Conservation (phyloP, 2,113 vertebrate species). For the Anoplopoma fimbria region DNA sequence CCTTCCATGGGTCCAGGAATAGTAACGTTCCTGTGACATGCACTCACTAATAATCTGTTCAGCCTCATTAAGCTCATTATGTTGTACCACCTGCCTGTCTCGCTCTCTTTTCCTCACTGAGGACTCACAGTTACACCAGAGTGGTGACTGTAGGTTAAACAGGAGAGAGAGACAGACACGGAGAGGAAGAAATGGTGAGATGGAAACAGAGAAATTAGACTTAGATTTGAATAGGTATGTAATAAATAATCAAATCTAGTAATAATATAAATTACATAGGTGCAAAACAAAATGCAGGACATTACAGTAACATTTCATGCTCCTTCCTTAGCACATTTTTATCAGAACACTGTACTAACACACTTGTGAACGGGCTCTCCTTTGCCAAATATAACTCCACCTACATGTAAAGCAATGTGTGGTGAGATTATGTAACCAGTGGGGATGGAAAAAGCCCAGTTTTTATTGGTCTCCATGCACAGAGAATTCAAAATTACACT, state of each 20-base stretch:
- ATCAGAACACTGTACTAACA: conserved; percentile 8
- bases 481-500: not conserved
- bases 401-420: conserved; percentile 28
- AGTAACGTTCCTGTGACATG: conserved; percentile 70
- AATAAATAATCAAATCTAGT: not conserved
- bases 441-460: conserved; percentile 20
- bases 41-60: conserved; percentile 77
- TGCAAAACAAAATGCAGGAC: not conserved
- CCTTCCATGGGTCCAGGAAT: conserved; percentile 72
- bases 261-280: not conserved
- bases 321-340: not conserved
- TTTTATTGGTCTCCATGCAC: conserved; percentile 23
- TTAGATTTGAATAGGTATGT: not conserved
- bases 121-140: conserved; percentile 29
- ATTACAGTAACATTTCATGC: not conserved
- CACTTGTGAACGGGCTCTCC: conserved; percentile 52
- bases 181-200: not conserved
- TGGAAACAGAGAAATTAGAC: not conserved
- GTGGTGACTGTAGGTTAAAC: conserved; percentile 15
- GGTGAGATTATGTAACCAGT: conserved; percentile 49
- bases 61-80: conserved; percentile 82
- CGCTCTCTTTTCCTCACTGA: conserved; percentile 44
- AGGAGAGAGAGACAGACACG: not conserved
- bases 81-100: conserved; percentile 73
- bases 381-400: conserved; percentile 53